Conservation (phyloP, 2,888 invertebrate species). For the Ectobius pallidus region DNA sequence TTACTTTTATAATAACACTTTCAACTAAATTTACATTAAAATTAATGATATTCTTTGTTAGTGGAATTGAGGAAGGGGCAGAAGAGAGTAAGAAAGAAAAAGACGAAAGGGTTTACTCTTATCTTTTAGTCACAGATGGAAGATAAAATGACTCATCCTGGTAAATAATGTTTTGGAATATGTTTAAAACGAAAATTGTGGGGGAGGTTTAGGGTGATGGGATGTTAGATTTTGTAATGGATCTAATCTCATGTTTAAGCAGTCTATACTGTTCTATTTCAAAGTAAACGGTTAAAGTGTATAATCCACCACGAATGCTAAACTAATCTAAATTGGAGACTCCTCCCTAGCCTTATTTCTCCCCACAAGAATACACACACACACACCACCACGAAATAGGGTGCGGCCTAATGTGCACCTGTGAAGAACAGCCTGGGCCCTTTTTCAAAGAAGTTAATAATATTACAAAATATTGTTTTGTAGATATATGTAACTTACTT, state of each 20-base stretch:
- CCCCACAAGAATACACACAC: slow-evolving; percentile 1
- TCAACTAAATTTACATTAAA: too few species aligned
- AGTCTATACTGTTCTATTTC: background rate
- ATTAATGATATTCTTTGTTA: too few species aligned
- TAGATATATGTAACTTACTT: too few species aligned
- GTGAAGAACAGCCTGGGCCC: too few species aligned
- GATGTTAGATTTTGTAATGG: background rate
- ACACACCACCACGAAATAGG: background rate
- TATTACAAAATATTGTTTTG: too few species aligned
- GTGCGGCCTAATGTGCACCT: too few species aligned
- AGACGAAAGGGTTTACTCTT: too few species aligned
- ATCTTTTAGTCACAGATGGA: background rate
- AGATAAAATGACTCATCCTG: background rate
- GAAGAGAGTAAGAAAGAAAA: too few species aligned
- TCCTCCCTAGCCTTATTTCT: background rate
- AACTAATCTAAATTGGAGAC: slow-evolving; percentile 5
- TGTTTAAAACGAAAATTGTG: background rate
- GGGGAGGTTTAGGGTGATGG: background rate
- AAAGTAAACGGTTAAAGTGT: slow-evolving; percentile 22
- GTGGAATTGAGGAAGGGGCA: too few species aligned
- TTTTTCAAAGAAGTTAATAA: too few species aligned
- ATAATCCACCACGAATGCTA: slow-evolving; percentile 20
- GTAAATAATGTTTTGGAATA: background rate
- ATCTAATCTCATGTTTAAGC: background rate
- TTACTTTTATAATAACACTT: too few species aligned